A percentile compares a stretch with the other conserved stretches of the same genome.
phyloP scores from a whole-genome alignment of 1,140 invertebrate genomes.

The Branchinecta lynchi region DNA sequence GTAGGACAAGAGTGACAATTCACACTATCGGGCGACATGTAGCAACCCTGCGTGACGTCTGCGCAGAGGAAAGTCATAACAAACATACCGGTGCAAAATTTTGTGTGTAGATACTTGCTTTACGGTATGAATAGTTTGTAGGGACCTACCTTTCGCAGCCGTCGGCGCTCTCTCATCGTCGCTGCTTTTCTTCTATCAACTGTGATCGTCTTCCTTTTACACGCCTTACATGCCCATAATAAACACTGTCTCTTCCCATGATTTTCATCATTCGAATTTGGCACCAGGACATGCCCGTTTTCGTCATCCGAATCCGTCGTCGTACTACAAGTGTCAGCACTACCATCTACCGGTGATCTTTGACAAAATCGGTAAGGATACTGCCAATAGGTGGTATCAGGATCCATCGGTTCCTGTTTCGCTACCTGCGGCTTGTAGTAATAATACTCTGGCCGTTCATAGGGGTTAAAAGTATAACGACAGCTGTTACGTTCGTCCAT shows the following conservation, averaged over 20 bases:
- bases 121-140: background rate
- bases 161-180: slow-evolving; percentile 75
- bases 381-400: background rate
- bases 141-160: slow-evolving; percentile 63
- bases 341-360: background rate
- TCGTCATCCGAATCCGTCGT: background rate
- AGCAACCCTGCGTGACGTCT: too few species aligned
- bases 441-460: slow-evolving; percentile 3
- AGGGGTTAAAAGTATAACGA: background rate
- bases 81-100: too few species aligned
- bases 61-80: too few species aligned
- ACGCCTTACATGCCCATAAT: slow-evolving; percentile 89
- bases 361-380: background rate
- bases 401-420: background rate
- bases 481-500: background rate
- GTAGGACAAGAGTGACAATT: too few species aligned
- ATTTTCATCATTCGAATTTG: slow-evolving; percentile 22
- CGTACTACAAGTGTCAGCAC: background rate
- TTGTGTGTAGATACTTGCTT: too few species aligned
- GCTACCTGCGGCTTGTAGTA: background rate
- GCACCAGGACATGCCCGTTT: background rate
- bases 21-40: too few species aligned
- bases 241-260: slow-evolving; percentile 51
- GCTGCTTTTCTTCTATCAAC: slow-evolving; percentile 91
- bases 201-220: slow-evolving; percentile 82